Conservation (phyloP, 2,888 invertebrate species). For the Synergus gifuensis region DNA sequence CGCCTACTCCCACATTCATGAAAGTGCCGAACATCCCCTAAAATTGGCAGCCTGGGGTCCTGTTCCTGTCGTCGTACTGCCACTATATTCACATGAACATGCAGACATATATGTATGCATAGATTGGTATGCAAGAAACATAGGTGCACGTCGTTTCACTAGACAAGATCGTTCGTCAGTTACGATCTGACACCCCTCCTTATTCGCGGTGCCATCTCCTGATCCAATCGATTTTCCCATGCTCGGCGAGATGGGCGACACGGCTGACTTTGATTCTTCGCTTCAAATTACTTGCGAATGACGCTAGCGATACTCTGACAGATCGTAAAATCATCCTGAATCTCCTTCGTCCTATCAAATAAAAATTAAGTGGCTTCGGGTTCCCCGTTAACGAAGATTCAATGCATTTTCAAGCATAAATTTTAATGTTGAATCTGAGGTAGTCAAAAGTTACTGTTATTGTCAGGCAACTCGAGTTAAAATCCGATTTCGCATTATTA, state of each 20-base stretch:
- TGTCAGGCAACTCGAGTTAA: no score
- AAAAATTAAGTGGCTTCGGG: not conserved
- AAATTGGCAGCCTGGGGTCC: constrained; percentile 54
- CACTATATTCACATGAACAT: constrained; percentile 44
- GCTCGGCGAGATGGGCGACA: not conserved
- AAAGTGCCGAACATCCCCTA: constrained; percentile 45
- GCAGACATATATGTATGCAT: constrained; percentile 52
- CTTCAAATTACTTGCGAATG: constrained; percentile 11
- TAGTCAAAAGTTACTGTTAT: no score
- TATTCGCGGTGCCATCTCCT: constrained; percentile 10
- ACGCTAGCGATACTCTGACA: not conserved
- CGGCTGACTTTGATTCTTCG: constrained; percentile 36
- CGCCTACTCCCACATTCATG: constrained; percentile 22
- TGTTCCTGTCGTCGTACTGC: constrained; percentile 39
- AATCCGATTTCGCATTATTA: not conserved
- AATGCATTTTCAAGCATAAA: no score
- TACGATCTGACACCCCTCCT: constrained; percentile 47
- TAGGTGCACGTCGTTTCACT: constrained; percentile 58
- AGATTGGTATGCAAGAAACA: constrained; percentile 64
- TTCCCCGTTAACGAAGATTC: no score
- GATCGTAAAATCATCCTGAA: constrained; percentile 7
- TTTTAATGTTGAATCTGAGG: no score
- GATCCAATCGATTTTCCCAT: constrained; percentile 13
- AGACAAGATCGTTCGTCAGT: constrained; percentile 57
- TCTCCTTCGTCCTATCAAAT: not conserved